A percentile compares a stretch with the other conserved stretches of the same genome.
Evolutionary conservation across 2,888 invertebrate species (phyloP).

Genomic region (Mechanitis messenoides): DNA sequence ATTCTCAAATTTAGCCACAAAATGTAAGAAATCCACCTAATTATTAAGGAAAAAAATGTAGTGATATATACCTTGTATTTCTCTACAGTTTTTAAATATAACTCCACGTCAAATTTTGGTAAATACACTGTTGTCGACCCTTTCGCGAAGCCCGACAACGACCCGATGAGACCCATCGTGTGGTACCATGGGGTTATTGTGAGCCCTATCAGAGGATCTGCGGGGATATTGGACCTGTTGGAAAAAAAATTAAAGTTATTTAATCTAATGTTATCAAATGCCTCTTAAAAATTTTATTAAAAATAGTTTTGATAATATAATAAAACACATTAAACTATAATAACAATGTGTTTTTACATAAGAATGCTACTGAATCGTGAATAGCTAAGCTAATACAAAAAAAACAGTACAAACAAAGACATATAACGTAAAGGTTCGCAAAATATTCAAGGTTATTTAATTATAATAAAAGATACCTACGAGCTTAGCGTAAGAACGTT

Average conservation of each 20-base stretch:
- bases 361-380: too few relatives aligned
- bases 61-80: conserved; percentile 50
- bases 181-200: conserved; percentile 59
- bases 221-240: conserved; percentile 10
- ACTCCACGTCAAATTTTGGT: conserved; percentile 50
- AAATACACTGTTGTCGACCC: conserved; percentile 44
- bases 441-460: not conserved
- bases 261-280: too few relatives aligned
- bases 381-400: too few relatives aligned
- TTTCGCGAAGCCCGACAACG: conserved; percentile 27
- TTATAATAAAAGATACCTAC: conserved; percentile 39
- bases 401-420: too few relatives aligned
- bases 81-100: conserved; percentile 52
- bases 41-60: too few relatives aligned
- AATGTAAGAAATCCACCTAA: too few relatives aligned
- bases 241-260: not conserved
- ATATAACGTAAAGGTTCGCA: not conserved
- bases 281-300: too few relatives aligned
- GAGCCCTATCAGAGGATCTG: conserved; percentile 23
- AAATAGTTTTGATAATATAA: too few relatives aligned
- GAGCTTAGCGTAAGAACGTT: conserved; percentile 42
- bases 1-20: too few relatives aligned
- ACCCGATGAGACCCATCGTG: conserved; percentile 48
- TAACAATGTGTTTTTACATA: too few relatives aligned
- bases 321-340: too few relatives aligned